phyloP scores from a whole-genome alignment of 2,113 vertebrate genomes.

The Taxidea taxus region DNA sequence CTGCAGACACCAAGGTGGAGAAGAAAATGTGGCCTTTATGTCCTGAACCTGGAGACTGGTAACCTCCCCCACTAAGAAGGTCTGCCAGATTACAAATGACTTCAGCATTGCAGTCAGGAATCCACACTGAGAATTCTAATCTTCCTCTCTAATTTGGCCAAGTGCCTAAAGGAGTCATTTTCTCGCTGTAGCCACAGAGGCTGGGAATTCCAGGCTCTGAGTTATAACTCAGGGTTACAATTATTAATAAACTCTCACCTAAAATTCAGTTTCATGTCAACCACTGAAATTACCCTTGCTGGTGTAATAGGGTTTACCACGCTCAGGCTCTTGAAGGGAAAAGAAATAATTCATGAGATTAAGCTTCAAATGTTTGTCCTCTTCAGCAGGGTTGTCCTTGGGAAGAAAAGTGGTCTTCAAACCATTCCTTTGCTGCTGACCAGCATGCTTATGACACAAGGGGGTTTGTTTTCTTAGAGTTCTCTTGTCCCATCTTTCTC shows the following conservation, averaged over 20 bases:
- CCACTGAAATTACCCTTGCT: not conserved
- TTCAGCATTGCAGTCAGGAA: not conserved
- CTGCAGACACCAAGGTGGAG: not conserved
- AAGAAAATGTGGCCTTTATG: not conserved
- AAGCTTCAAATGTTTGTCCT: not conserved
- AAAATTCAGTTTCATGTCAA: slow-evolving; percentile 12
- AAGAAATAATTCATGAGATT: not conserved
- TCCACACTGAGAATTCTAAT: not conserved
- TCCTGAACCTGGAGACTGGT: not conserved
- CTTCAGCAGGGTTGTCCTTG: not conserved
- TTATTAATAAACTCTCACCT: not conserved
- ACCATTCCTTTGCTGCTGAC: not conserved
- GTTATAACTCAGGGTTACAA: not conserved
- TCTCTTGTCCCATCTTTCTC: not conserved
- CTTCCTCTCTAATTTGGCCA: not conserved
- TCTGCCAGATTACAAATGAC: not conserved
- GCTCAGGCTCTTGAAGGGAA: not conserved
- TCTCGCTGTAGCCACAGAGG: not conserved
- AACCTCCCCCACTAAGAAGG: not conserved
- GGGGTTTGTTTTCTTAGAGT: not conserved
- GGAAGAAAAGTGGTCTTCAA: not conserved
- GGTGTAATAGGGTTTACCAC: not conserved
- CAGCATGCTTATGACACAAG: not conserved
- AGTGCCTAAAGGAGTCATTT: not conserved
- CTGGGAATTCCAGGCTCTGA: not conserved